phyloP scores from a whole-genome alignment of 2,797 vertebrate genomes.

The Babyrousa celebensis region DNA sequence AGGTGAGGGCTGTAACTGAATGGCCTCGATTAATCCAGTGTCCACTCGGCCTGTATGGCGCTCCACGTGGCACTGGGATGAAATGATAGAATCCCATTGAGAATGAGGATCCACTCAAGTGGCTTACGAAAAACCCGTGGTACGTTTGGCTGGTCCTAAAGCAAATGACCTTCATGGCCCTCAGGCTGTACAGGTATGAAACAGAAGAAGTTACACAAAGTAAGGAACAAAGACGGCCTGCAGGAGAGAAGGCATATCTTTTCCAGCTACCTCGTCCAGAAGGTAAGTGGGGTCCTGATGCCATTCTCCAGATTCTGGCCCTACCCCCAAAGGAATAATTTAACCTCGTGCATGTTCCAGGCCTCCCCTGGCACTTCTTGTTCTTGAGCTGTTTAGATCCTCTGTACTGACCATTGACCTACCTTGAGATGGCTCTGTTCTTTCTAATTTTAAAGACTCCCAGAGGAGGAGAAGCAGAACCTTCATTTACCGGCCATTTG shows the following conservation, averaged over 20 bases:
- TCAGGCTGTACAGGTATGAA: neutral
- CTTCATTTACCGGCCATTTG: slow-evolving; percentile 6
- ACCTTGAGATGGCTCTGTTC: neutral
- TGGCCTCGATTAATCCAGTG: neutral
- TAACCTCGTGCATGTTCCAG: neutral
- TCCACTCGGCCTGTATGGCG: neutral
- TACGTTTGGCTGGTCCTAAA: neutral
- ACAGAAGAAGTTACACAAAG: neutral
- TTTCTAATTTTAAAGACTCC: slow-evolving; percentile 56
- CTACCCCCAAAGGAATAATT: neutral
- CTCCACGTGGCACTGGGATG: neutral
- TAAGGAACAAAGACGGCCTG: slow-evolving; percentile 6
- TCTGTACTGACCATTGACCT: neutral
- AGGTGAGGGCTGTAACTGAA: neutral
- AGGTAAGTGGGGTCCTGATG: neutral
- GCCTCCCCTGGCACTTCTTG: neutral
- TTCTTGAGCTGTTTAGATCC: neutral
- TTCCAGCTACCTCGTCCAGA: neutral
- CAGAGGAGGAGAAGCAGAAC: neutral
- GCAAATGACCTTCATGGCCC: neutral
- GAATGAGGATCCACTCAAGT: neutral
- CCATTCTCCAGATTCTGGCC: neutral
- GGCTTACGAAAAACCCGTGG: neutral
- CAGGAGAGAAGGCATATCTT: neutral
- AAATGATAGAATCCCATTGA: neutral